These are phyloP conservation scores for Phasianus colchicus DNA, from an alignment of 2,113 vertebrate genomes.

Conservation along the genomic window DNA sequence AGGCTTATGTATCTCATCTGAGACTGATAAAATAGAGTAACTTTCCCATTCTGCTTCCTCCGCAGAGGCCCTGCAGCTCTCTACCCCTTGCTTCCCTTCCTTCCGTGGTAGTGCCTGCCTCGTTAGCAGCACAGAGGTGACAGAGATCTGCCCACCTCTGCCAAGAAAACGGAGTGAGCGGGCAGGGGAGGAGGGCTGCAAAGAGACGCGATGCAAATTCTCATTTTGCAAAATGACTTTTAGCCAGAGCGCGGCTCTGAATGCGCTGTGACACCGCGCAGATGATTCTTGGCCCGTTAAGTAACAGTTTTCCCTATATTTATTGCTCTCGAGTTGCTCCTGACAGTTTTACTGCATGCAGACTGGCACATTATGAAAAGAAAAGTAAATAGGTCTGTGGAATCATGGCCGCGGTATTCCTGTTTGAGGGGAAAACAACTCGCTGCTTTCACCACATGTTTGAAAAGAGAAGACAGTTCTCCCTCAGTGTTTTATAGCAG, in stretches of 20 bases:
- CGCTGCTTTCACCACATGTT: slow-evolving; percentile 33
- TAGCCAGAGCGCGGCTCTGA: slow-evolving; percentile 37
- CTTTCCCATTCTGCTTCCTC: not conserved
- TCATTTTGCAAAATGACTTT: slow-evolving; percentile 43
- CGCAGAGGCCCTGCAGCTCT: not conserved
- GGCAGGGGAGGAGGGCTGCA: slow-evolving; percentile 27
- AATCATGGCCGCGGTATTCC: slow-evolving; percentile 49
- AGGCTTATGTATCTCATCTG: not conserved
- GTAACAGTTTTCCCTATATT: slow-evolving; percentile 58
- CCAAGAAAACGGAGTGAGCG: not conserved
- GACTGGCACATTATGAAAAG: slow-evolving; percentile 63
- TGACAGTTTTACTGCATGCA: slow-evolving; percentile 65
- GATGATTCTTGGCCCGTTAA: slow-evolving; percentile 59
- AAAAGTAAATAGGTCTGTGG: slow-evolving; percentile 56
- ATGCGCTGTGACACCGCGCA: slow-evolving; percentile 18
- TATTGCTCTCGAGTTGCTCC: slow-evolving; percentile 58
- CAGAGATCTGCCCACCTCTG: not conserved
- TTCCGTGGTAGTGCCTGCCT: not conserved
- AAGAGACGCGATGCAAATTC: slow-evolving; percentile 19
- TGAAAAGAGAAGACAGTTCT: slow-evolving; percentile 54
- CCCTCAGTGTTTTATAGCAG: slow-evolving; percentile 41
- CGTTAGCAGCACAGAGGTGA: not conserved
- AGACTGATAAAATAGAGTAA: not conserved
- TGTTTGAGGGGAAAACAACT: slow-evolving; percentile 19
- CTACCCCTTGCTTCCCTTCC: not conserved